Evolutionary conservation across 2,888 invertebrate genomes (phyloP).

Genomic region (Sthenelais limicola): DNA sequence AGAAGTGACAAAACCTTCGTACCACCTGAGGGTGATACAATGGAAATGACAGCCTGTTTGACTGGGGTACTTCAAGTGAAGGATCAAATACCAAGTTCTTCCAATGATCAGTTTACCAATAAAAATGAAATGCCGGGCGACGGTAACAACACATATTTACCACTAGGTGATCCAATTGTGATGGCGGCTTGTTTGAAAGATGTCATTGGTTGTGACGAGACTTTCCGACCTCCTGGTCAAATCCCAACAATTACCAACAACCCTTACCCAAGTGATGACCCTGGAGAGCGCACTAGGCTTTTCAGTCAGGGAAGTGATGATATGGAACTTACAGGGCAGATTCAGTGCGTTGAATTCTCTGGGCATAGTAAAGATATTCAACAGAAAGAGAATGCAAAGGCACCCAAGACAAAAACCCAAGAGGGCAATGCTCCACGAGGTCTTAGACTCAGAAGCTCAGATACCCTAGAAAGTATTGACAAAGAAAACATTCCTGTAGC

Average conservation of each 20-base stretch:
- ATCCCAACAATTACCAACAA: neutral
- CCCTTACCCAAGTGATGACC: neutral
- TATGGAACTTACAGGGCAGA: slow-evolving; percentile 24
- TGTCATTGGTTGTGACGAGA: no score
- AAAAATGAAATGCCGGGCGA: no score
- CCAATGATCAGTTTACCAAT: no score
- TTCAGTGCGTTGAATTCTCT: neutral
- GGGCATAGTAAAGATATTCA: neutral
- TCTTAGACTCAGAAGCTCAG: neutral
- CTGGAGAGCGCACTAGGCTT: neutral
- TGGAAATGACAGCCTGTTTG: slow-evolving; percentile 9
- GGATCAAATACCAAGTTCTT: no score
- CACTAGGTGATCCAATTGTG: no score
- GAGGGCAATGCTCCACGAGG: neutral
- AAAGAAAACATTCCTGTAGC: neutral
- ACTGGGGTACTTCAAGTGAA: neutral
- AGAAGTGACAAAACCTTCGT: no score
- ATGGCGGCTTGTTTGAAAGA: no score
- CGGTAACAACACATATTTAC: no score
- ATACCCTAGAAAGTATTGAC: neutral
- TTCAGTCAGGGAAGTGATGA: slow-evolving; percentile 34
- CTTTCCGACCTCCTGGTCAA: no score
- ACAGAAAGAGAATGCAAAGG: slow-evolving; percentile 5
- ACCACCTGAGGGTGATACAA: neutral
- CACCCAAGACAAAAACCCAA: neutral